Evolutionary conservation across 2,888 invertebrate species (phyloP), one percentile per base, ranked within the genome.

Genomic region (Phyllotreta cruciferae): DNA sequence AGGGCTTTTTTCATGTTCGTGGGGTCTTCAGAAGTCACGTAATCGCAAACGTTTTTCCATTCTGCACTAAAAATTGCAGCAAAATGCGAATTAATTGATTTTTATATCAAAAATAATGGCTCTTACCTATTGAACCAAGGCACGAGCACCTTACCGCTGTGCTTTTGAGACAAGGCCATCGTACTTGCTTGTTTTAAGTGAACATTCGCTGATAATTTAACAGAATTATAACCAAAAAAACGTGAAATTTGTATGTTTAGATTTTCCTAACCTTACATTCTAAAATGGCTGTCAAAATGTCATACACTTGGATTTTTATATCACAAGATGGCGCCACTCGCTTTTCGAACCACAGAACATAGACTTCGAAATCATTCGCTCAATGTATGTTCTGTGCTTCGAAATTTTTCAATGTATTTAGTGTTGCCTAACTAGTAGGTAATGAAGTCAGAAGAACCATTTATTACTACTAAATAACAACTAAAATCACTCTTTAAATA

Each of bases 21-120:
- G 44, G 75, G 70, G 3, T 76, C 69, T 50, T 80, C 73, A 4
- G 80, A 80, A 74, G 80, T 85, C 62, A 86, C 77, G 44, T 82
- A 77, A 24, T 82, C 71, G 71, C 84, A 85, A 0, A 85, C 85
- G 66, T 75, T 73, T 47, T 77, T 77, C 87, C 87, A 88, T 76
- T 88, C 87, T 9, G 79, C 76, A 53, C 82, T 81, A 63, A 56
- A 76, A 75, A 58, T 42, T 35, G n/a, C 36, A 41, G 36, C 36
- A 11, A n/a, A 35, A 44, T 38, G 9, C 8, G 37, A n/a, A 1
- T 38, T n/a, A n/a, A n/a, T n/a, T n/a, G n/a, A n/a, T n/a, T n/a
- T n/a, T n/a, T n/a, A n/a, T n/a, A n/a, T n/a, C n/a, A n/a, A n/a
- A n/a, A n/a, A n/a, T n/a, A n/a, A n/a, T n/a, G n/a, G n/a, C n/a